A percentile compares a stretch with the other conserved stretches of the same genome.
Evolutionary conservation across 2,888 invertebrate genomes (phyloP).

Genomic region (Eutolmus rufibarbis): DNA sequence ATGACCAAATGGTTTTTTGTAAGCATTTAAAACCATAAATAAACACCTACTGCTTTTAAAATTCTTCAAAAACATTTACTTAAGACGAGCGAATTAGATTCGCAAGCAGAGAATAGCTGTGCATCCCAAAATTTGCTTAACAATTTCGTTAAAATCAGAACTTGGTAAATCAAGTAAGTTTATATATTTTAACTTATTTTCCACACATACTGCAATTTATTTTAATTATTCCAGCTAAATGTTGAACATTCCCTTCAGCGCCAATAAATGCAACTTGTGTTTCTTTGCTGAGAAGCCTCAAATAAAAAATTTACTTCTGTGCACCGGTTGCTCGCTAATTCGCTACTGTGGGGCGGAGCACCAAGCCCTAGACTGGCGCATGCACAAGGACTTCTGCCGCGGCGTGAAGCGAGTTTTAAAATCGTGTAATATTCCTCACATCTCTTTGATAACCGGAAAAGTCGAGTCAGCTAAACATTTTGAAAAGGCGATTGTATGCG

Average conservation of each 20-base stretch:
- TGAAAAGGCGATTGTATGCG: slow-evolving; percentile 50
- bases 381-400: slow-evolving; percentile 68
- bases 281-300: background rate
- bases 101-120: background rate
- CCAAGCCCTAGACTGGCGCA: slow-evolving; percentile 71
- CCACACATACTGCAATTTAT: background rate
- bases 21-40: background rate
- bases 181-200: background rate
- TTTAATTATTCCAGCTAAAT: background rate
- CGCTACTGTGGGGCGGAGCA: slow-evolving; percentile 73
- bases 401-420: slow-evolving; percentile 54
- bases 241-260: background rate
- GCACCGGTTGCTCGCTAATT: slow-evolving; percentile 69
- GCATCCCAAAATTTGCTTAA: background rate
- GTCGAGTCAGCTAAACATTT: slow-evolving; percentile 48
- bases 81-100: background rate
- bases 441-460: slow-evolving; percentile 50
- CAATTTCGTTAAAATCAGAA: background rate
- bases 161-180: background rate
- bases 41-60: background rate
- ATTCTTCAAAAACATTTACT: background rate
- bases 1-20: background rate
- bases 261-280: slow-evolving; percentile 44
- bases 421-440: slow-evolving; percentile 49
- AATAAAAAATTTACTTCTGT: slow-evolving; percentile 57